Percentiles rank a stretch among this genome's conserved stretches.
Evolutionary conservation across 2,888 invertebrate genomes (phyloP).

Genomic region (Parthenolecanium corni): DNA sequence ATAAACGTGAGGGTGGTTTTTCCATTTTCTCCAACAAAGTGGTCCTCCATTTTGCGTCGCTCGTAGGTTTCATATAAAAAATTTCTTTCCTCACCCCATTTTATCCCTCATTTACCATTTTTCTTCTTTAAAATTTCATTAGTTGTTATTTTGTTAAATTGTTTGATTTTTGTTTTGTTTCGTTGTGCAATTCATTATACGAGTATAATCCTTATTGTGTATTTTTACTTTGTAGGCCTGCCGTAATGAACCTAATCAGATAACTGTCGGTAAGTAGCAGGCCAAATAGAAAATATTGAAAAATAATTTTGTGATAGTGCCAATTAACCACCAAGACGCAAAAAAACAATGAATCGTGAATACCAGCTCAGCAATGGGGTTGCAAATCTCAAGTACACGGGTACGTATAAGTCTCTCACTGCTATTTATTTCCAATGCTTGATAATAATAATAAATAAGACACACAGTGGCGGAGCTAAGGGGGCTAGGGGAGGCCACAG

Average conservation of each 20-base stretch:
- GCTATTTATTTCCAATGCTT: not conserved
- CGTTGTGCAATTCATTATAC: not conserved
- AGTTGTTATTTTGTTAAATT: no score
- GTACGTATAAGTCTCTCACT: not conserved
- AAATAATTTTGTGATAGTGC: not conserved
- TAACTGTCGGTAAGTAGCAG: not conserved
- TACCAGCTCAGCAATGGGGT: constrained; percentile 15
- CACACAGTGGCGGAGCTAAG: no score
- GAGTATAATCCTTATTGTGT: not conserved
- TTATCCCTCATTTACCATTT: no score
- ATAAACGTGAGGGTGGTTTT: constrained; percentile 19
- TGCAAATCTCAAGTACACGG: constrained; percentile 20
- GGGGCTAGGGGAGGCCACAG: no score
- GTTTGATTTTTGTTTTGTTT: not conserved
- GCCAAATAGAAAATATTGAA: not conserved
- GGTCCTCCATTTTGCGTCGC: not conserved
- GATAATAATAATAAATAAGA: no score
- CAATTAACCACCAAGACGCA: no score
- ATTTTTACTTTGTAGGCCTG: not conserved
- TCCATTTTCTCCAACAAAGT: constrained; percentile 6
- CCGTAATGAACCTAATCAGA: not conserved
- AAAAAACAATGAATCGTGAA: constrained; percentile 18
- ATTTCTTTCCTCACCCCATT: no score
- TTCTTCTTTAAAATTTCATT: no score
- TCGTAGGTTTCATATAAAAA: no score